Evolutionary conservation across 2,888 invertebrate genomes (phyloP), one percentile per base, ranked within the genome.

Genomic region (Sacculina carcini): DNA sequence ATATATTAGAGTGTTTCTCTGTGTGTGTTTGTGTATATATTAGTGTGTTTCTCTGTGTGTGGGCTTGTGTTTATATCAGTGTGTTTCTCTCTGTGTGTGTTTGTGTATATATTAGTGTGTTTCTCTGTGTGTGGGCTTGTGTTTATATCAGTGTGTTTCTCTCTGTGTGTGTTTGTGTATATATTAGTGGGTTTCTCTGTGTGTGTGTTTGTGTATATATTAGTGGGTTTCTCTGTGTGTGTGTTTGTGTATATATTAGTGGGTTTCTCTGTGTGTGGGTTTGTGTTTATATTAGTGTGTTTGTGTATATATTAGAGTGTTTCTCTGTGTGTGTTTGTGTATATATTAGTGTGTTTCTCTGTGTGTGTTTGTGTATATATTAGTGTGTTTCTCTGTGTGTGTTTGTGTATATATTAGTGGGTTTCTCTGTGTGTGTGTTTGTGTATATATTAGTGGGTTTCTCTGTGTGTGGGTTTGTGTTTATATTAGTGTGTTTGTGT

Each of bases 401-500:
- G 34, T 26, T 10, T 29, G 32, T 51, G 24, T 44, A 51, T 47
- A 52, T 51, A n/a, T 34, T 7, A n/a, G 14, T 23, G 32, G 38
- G 7, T 16, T 34, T 19, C 23, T 38, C 24, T 38, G 38, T 23
- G 10, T 14, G 16, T 5, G 42, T 50, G 39, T 44, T 46, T 48
- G 34, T 40, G 14, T 19, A 29, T 26, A 10, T 29, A 31, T 51
- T 26, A 42, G 51, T 47, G 52, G 50, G 26, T 56, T 61, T 4
- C 61, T 73, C 71, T 75, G 96, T 56, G 96, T 98, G 51, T 98
- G 96, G 60, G 98, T 96, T 67, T 23, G 32, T 53, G 7, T 16
- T 34, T 19, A 19, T 38, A 23, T 38, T 28, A 21, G 10, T 14
- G 16, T 5, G 42, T 50, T 36, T 44, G 48, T 48, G 34, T 40